Conservation (phyloP, 1,140 invertebrate genomes). For the Brachionus koreanus region DNA sequence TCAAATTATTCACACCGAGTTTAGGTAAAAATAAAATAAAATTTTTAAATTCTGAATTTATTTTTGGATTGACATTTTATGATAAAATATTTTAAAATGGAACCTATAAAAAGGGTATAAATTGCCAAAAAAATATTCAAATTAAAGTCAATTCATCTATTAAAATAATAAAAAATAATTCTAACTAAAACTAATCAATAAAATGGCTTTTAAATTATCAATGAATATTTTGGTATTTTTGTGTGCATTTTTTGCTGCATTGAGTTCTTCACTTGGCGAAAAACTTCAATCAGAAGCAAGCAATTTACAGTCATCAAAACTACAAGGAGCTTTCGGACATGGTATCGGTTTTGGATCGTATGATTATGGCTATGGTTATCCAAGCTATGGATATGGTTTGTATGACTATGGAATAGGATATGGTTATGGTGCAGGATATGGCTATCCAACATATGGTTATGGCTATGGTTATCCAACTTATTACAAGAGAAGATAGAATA, state of each 20-base stretch:
- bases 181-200: background rate
- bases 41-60: too few relatives aligned
- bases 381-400: background rate
- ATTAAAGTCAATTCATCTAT: too few relatives aligned
- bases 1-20: too few relatives aligned
- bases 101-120: too few relatives aligned
- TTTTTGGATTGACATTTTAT: too few relatives aligned
- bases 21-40: too few relatives aligned
- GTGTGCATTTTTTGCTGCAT: background rate
- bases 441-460: too few relatives aligned
- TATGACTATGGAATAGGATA: background rate
- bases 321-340: background rate
- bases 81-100: too few relatives aligned
- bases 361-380: background rate
- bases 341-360: background rate
- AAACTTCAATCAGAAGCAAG: background rate
- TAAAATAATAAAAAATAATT: background rate
- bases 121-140: too few relatives aligned
- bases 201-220: background rate
- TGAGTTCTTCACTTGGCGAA: background rate
- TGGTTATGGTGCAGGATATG: background rate
- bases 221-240: background rate
- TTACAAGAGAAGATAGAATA: background rate
- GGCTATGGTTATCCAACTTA: too few relatives aligned
- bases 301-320: background rate